Evolutionary conservation across 1,140 invertebrate species (phyloP).

Genomic region (Bactericera cockerelli): DNA sequence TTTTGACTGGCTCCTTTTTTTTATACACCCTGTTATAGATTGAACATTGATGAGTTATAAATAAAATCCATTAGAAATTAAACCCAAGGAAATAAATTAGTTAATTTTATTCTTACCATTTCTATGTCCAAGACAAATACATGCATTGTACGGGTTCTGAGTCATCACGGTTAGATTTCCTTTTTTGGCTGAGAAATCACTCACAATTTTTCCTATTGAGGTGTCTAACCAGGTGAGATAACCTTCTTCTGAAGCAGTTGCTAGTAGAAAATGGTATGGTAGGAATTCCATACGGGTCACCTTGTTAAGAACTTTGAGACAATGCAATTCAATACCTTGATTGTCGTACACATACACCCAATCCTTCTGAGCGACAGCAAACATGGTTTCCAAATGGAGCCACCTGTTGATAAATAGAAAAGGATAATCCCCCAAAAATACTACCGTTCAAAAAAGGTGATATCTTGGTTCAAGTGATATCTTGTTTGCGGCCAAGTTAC

Average conservation of each 20-base stretch:
- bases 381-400: constrained; percentile 93
- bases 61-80: too few relatives aligned
- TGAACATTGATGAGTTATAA: too few relatives aligned
- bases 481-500: too few relatives aligned
- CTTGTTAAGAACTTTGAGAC: constrained; percentile 71
- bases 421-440: too few relatives aligned
- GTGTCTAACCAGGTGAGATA: constrained; percentile 86
- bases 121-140: constrained; percentile 73
- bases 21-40: too few relatives aligned
- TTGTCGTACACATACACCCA: constrained; percentile 98
- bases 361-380: constrained; percentile 90
- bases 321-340: constrained; percentile 91
- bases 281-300: constrained; percentile 80
- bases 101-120: constrained; percentile 51
- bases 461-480: too few relatives aligned
- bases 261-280: constrained; percentile 92
- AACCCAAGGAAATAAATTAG: too few relatives aligned
- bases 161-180: constrained; percentile 67
- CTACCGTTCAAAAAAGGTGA: too few relatives aligned
- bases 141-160: constrained; percentile 94
- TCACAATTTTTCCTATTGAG: constrained; percentile 78
- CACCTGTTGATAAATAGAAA: constrained; percentile 44
- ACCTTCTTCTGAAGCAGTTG: constrained; percentile 65
- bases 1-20: too few relatives aligned
- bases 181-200: constrained; percentile 52